Percentiles rank a stretch among this genome's conserved stretches.
Conservation (phyloP, 2,888 invertebrate genomes). For the Caenorhabditis sp. region DNA sequence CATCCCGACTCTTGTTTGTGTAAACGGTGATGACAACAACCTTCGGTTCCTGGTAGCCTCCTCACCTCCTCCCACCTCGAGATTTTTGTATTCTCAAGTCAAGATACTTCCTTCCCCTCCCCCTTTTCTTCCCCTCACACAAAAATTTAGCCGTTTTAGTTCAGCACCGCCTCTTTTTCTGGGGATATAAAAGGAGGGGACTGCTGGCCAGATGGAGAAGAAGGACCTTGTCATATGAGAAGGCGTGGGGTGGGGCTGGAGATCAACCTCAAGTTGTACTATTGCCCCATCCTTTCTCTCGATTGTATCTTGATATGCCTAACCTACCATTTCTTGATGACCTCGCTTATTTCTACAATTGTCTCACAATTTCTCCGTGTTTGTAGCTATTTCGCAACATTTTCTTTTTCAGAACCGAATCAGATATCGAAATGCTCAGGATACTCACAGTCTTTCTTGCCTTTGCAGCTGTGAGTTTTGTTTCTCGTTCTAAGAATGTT, state of each 20-base stretch:
- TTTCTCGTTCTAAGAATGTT: neutral
- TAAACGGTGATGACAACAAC: neutral
- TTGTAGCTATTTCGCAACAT: neutral
- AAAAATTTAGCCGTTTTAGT: slow-evolving; percentile 15
- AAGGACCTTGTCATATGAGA: slow-evolving; percentile 50
- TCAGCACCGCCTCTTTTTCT: slow-evolving; percentile 31
- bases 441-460: slow-evolving; percentile 40
- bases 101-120: neutral
- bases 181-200: slow-evolving; percentile 55
- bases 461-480: slow-evolving; percentile 30
- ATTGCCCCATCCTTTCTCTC: slow-evolving; percentile 33
- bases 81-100: slow-evolving; percentile 25
- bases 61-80: slow-evolving; percentile 9
- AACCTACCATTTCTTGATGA: slow-evolving; percentile 12
- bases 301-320: slow-evolving; percentile 34
- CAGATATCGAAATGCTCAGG: slow-evolving; percentile 40
- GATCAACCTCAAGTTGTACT: slow-evolving; percentile 54
- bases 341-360: slow-evolving; percentile 53
- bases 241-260: slow-evolving; percentile 21
- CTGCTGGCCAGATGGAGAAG: too few species aligned
- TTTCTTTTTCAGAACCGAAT: slow-evolving; percentile 8
- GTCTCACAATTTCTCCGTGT: neutral
- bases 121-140: neutral
- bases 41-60: slow-evolving; percentile 39
- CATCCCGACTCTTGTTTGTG: slow-evolving; percentile 34